Percentiles rank a stretch among this genome's conserved stretches.
Conservation (phyloP, 2,888 invertebrate species). For the Conomelus anceps region DNA sequence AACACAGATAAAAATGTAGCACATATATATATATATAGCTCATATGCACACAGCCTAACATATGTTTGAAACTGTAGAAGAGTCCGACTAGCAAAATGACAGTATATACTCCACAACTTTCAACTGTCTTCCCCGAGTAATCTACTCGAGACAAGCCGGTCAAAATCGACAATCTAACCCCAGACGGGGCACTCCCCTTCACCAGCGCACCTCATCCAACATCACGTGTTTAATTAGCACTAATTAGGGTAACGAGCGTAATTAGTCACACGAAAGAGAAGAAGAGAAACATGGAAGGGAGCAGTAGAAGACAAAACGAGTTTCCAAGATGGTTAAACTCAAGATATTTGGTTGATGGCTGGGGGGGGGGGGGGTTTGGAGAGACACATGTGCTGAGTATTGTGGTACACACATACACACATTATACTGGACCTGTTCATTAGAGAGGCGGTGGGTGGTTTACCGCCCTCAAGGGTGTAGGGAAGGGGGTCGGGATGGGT, state of each 20-base stretch:
- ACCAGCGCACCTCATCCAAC: background rate
- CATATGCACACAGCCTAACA: no score
- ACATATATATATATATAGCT: no score
- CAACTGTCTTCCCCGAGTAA: no score
- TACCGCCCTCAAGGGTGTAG: background rate
- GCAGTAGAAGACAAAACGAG: background rate
- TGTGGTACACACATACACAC: background rate
- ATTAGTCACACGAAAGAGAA: background rate
- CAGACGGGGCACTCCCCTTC: no score
- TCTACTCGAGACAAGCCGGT: no score
- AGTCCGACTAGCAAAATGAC: no score
- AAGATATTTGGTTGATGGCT: no score
- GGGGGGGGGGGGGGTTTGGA: no score
- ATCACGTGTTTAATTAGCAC: conserved; percentile 1
- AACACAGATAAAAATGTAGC: no score
- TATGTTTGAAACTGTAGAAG: no score
- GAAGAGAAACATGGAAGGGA: background rate
- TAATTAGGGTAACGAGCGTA: background rate
- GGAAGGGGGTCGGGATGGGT: background rate
- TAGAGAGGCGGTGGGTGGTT: conserved; percentile 2
- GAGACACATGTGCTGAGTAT: conserved; percentile 2
- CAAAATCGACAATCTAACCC: no score
- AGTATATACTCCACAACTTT: no score
- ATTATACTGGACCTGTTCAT: conserved; percentile 24
- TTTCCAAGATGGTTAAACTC: background rate